Evolutionary conservation across 1,140 invertebrate species (phyloP).

Genomic region (Pseudobourletiella spinata): DNA sequence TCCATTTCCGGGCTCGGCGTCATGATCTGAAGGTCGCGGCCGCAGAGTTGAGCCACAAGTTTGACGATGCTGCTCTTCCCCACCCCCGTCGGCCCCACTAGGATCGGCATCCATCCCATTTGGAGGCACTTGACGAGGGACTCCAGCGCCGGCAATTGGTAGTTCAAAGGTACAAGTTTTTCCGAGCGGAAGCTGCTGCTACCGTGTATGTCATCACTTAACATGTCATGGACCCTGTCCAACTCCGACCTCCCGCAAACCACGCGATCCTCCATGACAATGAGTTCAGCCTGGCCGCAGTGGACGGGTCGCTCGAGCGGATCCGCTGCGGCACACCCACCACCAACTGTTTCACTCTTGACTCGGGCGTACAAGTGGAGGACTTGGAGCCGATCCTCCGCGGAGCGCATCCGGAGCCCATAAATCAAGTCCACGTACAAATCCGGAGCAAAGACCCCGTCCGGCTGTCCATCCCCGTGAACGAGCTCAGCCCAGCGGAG

Average conservation of each 20-base stretch:
- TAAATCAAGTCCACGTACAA: conserved; percentile 65
- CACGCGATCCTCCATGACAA: conserved; percentile 43
- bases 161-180: conserved; percentile 51
- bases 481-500: conserved; percentile 79
- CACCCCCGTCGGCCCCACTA: conserved; percentile 64
- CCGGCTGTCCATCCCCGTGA: conserved; percentile 37
- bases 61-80: conserved; percentile 78
- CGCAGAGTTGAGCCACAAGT: conserved; percentile 63
- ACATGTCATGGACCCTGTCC: conserved; percentile 37
- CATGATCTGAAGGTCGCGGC: conserved; percentile 63
- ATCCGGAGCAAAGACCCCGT: conserved; percentile 23
- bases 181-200: not conserved
- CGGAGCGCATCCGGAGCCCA: conserved; percentile 65
- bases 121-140: conserved; percentile 70
- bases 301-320: conserved; percentile 15
- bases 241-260: conserved; percentile 52
- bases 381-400: conserved; percentile 57
- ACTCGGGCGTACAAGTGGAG: conserved; percentile 16
- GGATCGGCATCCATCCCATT: conserved; percentile 84
- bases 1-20: conserved; percentile 90
- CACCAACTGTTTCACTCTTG: not conserved
- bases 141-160: conserved; percentile 57
- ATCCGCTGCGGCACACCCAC: not conserved
- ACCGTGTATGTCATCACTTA: not conserved
- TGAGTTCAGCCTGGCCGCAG: conserved; percentile 30